These are phyloP conservation scores for Aporophyla lueneburgensis DNA, from an alignment of 2,888 invertebrate species.

Conservation along the genomic window DNA sequence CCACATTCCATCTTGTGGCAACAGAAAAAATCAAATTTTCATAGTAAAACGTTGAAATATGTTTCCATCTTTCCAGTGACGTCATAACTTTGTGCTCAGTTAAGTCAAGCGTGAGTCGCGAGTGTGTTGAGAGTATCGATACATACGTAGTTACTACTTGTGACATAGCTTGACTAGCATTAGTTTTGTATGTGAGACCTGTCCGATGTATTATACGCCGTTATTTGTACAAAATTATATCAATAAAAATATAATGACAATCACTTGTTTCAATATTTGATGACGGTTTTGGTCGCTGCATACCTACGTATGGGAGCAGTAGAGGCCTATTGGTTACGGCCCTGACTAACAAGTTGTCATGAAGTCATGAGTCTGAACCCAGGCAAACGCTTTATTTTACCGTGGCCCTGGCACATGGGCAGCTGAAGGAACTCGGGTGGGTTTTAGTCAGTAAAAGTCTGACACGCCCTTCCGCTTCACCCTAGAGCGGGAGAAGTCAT, in stretches of 20 bases:
- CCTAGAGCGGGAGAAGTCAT: too few relatives aligned
- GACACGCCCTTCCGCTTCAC: too few relatives aligned
- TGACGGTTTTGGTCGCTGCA: too few relatives aligned
- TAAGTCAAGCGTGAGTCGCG: constrained; percentile 30
- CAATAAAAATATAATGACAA: constrained; percentile 86
- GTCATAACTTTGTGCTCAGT: constrained; percentile 24
- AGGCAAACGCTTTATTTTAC: too few relatives aligned
- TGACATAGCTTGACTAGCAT: constrained; percentile 89
- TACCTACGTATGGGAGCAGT: too few relatives aligned
- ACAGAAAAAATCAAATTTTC: not conserved
- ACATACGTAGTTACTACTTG: constrained; percentile 81
- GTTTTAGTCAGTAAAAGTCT: too few relatives aligned
- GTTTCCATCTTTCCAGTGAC: constrained; percentile 2
- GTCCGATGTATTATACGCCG: constrained; percentile 91
- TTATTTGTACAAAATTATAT: constrained; percentile 92
- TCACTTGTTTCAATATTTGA: not conserved
- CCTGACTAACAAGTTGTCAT: too few relatives aligned
- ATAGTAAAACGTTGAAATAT: not conserved
- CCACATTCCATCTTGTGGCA: not conserved
- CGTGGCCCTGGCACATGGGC: too few relatives aligned
- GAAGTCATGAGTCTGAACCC: too few relatives aligned
- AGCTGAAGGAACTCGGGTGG: too few relatives aligned
- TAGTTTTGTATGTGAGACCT: constrained; percentile 91
- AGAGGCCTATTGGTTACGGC: too few relatives aligned
- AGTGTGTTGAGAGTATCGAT: constrained; percentile 60